Conservation (phyloP, 1,140 invertebrate genomes). For the Bombus pascuorum region DNA sequence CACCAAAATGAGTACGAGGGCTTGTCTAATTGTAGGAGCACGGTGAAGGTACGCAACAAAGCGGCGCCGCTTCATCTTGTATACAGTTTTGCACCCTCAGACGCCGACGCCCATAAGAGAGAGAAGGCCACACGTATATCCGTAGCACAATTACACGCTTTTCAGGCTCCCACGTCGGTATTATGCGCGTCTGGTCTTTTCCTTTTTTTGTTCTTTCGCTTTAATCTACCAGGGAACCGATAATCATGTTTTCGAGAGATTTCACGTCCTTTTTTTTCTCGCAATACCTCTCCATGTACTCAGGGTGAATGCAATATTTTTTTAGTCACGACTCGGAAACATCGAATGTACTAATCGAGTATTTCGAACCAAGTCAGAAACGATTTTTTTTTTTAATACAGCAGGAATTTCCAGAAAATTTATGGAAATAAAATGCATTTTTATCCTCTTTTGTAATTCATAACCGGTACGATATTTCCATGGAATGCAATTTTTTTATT, state of each 20-base stretch:
- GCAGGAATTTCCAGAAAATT: neutral
- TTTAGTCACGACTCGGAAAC: neutral
- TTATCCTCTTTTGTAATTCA: neutral
- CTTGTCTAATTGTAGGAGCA: slow-evolving; percentile 35
- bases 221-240: neutral
- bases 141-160: neutral
- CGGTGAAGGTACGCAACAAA: slow-evolving; percentile 28
- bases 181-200: neutral
- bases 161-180: neutral
- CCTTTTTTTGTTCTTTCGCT: too few species aligned
- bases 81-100: slow-evolving; percentile 42
- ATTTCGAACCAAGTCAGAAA: neutral
- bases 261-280: neutral
- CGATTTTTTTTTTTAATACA: neutral
- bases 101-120: slow-evolving; percentile 2
- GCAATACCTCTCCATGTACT: neutral
- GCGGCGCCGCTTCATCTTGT: slow-evolving; percentile 35
- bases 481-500: neutral
- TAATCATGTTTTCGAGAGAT: slow-evolving; percentile 11
- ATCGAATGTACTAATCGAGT: neutral
- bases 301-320: neutral
- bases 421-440: slow-evolving; percentile 5
- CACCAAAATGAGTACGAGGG: slow-evolving; percentile 30
- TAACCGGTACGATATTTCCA: neutral
- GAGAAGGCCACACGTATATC: neutral